Evolutionary conservation across 2,797 vertebrate species (phyloP), one percentile per base, ranked within the genome.

Genomic region (Aplochiton taeniatus): DNA sequence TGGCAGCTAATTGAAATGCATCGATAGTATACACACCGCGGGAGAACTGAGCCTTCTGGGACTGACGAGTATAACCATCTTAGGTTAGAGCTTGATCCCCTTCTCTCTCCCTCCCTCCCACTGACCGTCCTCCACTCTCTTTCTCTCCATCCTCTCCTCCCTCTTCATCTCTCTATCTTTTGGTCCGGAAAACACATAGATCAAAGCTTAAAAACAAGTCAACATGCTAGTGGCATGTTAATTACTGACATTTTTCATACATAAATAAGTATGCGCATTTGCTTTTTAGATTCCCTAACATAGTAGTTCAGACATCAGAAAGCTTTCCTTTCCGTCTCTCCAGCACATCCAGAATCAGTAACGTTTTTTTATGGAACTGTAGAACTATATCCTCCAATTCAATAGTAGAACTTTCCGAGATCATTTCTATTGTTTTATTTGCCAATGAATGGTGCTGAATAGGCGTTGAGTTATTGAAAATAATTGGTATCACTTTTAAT

Each of bases 1-100:
- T 86, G 84, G 74, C 69, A 80, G 86, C 87, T 83, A 89, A 91
- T 89, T 89, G 83, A 89, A 87, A 83, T 74, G 80, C 55, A 56
- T 72, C 67, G 64, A 55, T 65, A 61, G 58, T 54, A 60, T 77
- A 56, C 70, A 72, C 65, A 54, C 67, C 69, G 69, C 74, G 48
- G 81, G 82, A 78, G 74, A 61, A 31, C 13, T 50, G 42, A 69
- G 64, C 79, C 81, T 69, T 49, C 17, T 18, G 78, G 75, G 83
- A 84, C 58, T 18, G 19, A 64, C 65, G 63, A 72, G 77, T 84
- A 86, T 73, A 85, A 87, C 68, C 48, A 48, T 14, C 74, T 60
- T 67, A 77, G 72, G 61, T 61, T 55, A 65, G 63, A 56, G 63
- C 68, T 57, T 57, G 55, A 49, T 73, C 73, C 54, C 47, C 63